phyloP scores from a whole-genome alignment of 2,797 vertebrate genomes.

The Ptychobarbus kaznakovi region DNA sequence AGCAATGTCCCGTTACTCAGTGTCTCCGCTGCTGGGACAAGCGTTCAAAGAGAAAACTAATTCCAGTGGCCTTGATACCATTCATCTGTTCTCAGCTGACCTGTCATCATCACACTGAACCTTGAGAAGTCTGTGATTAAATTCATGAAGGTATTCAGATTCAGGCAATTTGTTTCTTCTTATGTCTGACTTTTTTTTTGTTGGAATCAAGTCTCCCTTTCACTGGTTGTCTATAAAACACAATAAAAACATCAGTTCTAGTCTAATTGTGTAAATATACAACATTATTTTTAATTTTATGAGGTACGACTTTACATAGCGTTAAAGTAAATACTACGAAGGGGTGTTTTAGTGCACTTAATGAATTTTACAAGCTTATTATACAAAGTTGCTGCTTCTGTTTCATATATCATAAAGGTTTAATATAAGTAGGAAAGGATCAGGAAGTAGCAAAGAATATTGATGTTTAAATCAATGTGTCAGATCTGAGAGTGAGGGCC shows the following conservation, averaged over 20 bases:
- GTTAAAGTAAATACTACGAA: constrained; percentile 17
- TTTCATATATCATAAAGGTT: constrained; percentile 2
- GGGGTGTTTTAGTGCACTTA: constrained; percentile 18
- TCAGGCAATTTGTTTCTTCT: not conserved
- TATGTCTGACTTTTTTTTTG: constrained; percentile 10
- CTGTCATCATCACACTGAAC: constrained; percentile 32
- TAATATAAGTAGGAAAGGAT: not conserved
- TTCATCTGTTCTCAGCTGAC: constrained; percentile 46
- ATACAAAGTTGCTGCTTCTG: constrained; percentile 11
- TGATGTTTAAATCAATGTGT: constrained; percentile 3
- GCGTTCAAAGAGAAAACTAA: constrained; percentile 41
- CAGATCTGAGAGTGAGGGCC: not conserved
- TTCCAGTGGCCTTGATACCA: constrained; percentile 62
- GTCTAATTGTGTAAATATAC: constrained; percentile 50
- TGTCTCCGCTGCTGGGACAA: constrained; percentile 43
- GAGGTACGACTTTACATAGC: constrained; percentile 8
- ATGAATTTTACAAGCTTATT: constrained; percentile 12
- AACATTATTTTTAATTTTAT: not conserved
- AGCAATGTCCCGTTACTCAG: constrained; percentile 20
- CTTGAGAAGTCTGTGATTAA: constrained; percentile 23
- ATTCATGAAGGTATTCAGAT: constrained; percentile 18
- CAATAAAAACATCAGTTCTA: constrained; percentile 11
- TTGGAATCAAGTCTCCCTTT: constrained; percentile 33
- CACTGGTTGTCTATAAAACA: constrained; percentile 19
- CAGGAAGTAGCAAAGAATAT: not conserved